Base-by-base conservation (phyloP, 2,888 invertebrate genomes). In the Athalia rosae region DNA sequence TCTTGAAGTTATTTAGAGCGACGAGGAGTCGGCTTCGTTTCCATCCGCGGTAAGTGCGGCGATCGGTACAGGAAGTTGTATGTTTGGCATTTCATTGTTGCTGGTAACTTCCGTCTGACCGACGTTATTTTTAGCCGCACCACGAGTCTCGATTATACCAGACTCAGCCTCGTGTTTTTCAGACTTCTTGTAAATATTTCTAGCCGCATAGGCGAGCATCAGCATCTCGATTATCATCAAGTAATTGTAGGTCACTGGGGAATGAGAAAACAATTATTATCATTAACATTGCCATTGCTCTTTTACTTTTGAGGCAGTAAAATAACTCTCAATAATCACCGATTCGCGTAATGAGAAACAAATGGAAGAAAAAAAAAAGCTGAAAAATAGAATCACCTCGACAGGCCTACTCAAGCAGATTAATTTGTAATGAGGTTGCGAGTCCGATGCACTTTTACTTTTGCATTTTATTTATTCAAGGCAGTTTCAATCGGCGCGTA, bases 151-250 rank as follows among this genome's bases (percentile, higher is more conserved):
- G 13, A 58, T 9, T 47, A 47, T 48, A 47, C 8, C 58, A 15
- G 43, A 47, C n/a, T 5, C 43, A 47, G 63, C 69, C 11, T 76
- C 67, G 64, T 59, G 50, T 47, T 69, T 78, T 48, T 56, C 84
- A 47, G 87, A 85, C 61, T 88, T 88, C 78, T 92, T 92, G 90
- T 95, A 95, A 66, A 95, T 86, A 78, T 91, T 90, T 87, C 93
- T 91, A 0, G 95, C 95, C 84, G 93, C 91, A 79, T 92, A 90
- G 62, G 93, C 92, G 61, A 95, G 90, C 73, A 94, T 84, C 76
- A 94, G 90, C 94, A 95, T 94, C 89, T 95, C 94, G 82, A 93
- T 86, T 83, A 95, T 90, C 91, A 94, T 93, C 82, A 94, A 85
- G 58, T 92, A 90, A 88, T 94, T 94, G 90, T 94, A 93, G 80